Percentiles rank a stretch among this genome's conserved stretches.
Evolutionary conservation across 2,888 invertebrate species (phyloP).

Genomic region (Aspidiotus destructor): DNA sequence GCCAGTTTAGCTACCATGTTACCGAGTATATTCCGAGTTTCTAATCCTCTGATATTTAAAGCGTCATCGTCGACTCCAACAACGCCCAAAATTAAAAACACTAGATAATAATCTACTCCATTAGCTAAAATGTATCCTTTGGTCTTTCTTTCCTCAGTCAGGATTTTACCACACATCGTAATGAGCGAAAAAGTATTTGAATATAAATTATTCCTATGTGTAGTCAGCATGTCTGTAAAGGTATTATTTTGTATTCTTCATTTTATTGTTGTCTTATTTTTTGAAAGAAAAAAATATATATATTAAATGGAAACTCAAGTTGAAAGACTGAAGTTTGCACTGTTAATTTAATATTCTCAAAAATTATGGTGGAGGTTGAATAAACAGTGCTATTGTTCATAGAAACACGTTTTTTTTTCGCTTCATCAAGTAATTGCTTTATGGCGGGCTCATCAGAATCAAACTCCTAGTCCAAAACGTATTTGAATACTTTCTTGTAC

Average conservation of each 20-base stretch:
- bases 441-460: background rate
- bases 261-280: background rate
- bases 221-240: background rate
- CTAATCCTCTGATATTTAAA: slow-evolving; percentile 80
- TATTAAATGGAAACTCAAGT: background rate
- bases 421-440: background rate
- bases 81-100: slow-evolving; percentile 21
- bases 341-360: background rate
- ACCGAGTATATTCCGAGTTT: slow-evolving; percentile 83
- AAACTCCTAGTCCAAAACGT: background rate
- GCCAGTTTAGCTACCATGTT: slow-evolving; percentile 74
- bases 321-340: background rate
- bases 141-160: background rate
- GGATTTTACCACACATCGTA: no score
- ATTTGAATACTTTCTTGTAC: background rate
- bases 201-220: background rate
- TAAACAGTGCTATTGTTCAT: background rate
- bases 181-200: no score
- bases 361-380: background rate
- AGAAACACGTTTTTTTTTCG: background rate
- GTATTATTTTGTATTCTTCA: background rate
- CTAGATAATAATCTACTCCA: background rate
- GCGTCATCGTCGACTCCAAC: slow-evolving; percentile 40
- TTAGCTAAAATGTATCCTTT: background rate
- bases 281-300: no score